Base-by-base conservation (phyloP, 2,797 vertebrate species). In the Lepidocolaptes lacrymiger region DNA sequence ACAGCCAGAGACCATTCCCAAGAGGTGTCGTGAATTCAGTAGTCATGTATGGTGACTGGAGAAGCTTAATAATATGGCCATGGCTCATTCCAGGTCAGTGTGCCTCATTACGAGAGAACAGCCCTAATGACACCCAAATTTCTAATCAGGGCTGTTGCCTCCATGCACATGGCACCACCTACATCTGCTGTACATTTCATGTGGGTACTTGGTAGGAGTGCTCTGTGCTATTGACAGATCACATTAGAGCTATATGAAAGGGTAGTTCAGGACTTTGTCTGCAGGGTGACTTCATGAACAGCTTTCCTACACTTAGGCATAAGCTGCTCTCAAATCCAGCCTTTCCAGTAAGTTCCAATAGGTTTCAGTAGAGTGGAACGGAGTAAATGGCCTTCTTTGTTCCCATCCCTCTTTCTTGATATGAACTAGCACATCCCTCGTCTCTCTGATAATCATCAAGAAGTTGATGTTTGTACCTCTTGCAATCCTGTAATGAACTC, bases 1-100 rank as follows among this genome's bases (percentile, higher is more conserved):
- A 22, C 39, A 88, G 89, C 76, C 76, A 75, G 69, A 39, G 88
- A 94, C 88, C 39, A 66, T 96, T 91, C 90, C 79, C 83, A 76
- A 72, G 69, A 11, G 58, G 16, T 48, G 76, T 14, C 0, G 0
- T 59, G 64, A 48, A 46, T 85, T 80, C 87, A 16, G 30, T n/a
- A 3, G 0, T 5, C 7, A 2, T 48, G 62, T 68, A 48, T 34
- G 62, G 76, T 64, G 88, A 78, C 54, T n/a, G 44, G 43, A 88
- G 66, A 76, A 88, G 80, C 20, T 81, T 51, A 68, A 49, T 88
- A 19, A 27, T 4, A 41, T 9, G 27, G 66, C 54, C 58, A 51
- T 2, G 36, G 63, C 74, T 79, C 67, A 37, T 78, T 90, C 82
- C 68, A 91, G 91, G 69, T 81, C 90, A 90, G 23, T 27, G 71